phyloP scores from a whole-genome alignment of 2,888 invertebrate species.

The Andrena chrysosceles region DNA sequence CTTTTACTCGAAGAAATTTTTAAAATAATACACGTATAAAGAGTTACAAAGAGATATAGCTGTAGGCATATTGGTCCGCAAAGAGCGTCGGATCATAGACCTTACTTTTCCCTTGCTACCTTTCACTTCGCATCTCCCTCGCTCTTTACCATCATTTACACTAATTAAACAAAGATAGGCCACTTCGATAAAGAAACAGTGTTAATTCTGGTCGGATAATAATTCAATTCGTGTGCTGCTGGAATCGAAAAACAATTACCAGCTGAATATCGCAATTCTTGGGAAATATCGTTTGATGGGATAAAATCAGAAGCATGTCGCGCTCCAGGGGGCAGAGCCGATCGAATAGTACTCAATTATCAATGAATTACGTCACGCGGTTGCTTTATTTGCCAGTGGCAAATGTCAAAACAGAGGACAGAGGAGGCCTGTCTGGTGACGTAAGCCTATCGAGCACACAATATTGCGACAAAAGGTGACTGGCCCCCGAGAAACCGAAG shows the following conservation, averaged over 20 bases:
- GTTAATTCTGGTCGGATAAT: neutral
- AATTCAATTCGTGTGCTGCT: neutral
- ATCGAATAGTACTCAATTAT: conserved; percentile 69
- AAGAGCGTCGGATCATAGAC: neutral
- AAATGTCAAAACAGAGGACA: conserved; percentile 63
- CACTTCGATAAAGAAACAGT: no score
- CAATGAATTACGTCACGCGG: conserved; percentile 67
- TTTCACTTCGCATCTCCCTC: neutral
- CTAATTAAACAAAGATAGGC: no score
- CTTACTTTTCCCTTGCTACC: neutral
- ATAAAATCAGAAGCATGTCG: conserved; percentile 3
- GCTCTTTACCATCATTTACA: neutral
- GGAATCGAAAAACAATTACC: neutral
- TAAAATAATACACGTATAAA: neutral
- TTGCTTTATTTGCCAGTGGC: conserved; percentile 47
- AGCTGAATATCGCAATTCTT: neutral
- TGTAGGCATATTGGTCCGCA: neutral
- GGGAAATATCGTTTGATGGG: neutral
- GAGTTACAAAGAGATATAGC: neutral
- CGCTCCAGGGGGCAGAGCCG: conserved; percentile 43
- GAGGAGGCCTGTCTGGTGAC: conserved; percentile 46
- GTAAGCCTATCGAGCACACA: conserved; percentile 24
- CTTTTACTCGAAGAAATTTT: neutral
- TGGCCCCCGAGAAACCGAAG: conserved; percentile 9
- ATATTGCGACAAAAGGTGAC: conserved; percentile 19